These are phyloP conservation scores for Crypturellus tataupa DNA, from an alignment of 2,797 vertebrate species.

Conservation along the genomic window DNA sequence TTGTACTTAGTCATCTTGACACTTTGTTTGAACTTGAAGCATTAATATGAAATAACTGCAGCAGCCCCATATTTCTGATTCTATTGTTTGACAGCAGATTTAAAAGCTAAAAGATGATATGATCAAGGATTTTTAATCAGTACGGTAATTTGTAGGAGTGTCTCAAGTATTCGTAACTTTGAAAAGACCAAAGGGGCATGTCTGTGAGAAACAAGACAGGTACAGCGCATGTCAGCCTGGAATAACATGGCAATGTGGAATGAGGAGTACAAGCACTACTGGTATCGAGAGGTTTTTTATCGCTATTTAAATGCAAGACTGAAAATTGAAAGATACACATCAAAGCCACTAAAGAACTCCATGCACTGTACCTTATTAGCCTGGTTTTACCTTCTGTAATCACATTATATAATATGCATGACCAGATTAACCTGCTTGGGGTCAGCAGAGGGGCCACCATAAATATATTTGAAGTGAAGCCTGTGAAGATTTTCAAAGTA, in stretches of 20 bases:
- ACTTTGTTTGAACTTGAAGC: constrained; percentile 91
- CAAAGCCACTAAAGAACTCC: constrained; percentile 73
- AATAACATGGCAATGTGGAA: constrained; percentile 56
- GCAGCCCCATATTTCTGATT: constrained; percentile 83
- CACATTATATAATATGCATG: constrained; percentile 72
- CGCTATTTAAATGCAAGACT: constrained; percentile 51
- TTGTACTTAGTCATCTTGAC: constrained; percentile 91
- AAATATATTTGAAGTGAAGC: constrained; percentile 69
- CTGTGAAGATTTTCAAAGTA: constrained; percentile 69
- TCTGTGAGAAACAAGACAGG: constrained; percentile 68
- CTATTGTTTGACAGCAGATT: constrained; percentile 85
- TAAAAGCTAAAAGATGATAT: constrained; percentile 82
- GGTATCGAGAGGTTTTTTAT: not conserved
- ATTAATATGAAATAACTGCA: constrained; percentile 89
- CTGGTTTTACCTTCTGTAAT: constrained; percentile 75
- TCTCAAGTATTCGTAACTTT: constrained; percentile 66
- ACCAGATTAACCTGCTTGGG: constrained; percentile 64
- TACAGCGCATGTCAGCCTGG: constrained; percentile 30
- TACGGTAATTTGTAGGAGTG: constrained; percentile 78
- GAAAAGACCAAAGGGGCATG: constrained; percentile 60
- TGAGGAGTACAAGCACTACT: constrained; percentile 31
- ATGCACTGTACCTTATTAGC: constrained; percentile 53
- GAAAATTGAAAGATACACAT: constrained; percentile 80
- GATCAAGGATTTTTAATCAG: constrained; percentile 88
- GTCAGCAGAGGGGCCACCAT: constrained; percentile 57